These are phyloP conservation scores for Pharmacophagus antenor DNA, from an alignment of 2,888 invertebrate genomes.

Conservation along the genomic window DNA sequence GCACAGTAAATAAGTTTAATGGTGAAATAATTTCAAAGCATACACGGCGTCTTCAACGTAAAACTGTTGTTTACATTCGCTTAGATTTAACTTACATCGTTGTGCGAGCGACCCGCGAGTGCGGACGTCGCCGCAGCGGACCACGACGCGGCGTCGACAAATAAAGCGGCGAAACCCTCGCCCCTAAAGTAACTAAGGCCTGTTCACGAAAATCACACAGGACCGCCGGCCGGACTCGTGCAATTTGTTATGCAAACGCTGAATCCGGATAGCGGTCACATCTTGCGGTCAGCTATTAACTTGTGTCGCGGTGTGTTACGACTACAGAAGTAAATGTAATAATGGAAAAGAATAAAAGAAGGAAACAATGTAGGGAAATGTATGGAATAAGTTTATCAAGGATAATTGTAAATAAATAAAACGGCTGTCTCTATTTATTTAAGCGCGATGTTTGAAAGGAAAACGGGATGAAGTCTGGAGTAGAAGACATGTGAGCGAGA, in stretches of 20 bases:
- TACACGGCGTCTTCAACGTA: slow-evolving; percentile 1
- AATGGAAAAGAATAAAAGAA: too few relatives aligned
- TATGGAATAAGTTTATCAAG: too few relatives aligned
- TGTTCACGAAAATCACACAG: slow-evolving; percentile 52
- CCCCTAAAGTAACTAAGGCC: slow-evolving; percentile 38
- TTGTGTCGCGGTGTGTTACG: neutral
- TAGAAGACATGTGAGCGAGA: too few relatives aligned
- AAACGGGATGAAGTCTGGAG: too few relatives aligned
- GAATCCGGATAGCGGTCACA: slow-evolving; percentile 10
- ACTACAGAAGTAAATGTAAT: too few relatives aligned
- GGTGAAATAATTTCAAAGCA: neutral
- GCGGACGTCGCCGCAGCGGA: slow-evolving; percentile 35
- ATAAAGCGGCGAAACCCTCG: slow-evolving; percentile 34
- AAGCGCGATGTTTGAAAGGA: too few relatives aligned
- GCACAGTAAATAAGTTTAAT: neutral
- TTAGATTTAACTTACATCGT: slow-evolving; percentile 9
- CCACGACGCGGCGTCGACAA: slow-evolving; percentile 55
- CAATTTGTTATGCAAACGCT: slow-evolving; percentile 78
- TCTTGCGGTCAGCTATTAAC: slow-evolving; percentile 2
- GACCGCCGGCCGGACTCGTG: slow-evolving; percentile 56
- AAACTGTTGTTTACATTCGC: neutral
- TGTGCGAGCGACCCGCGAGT: slow-evolving; percentile 8
- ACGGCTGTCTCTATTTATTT: too few relatives aligned
- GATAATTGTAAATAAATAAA: too few relatives aligned
- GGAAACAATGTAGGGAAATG: too few relatives aligned